These are phyloP conservation scores for Bubalus kerabau DNA, from an alignment of 2,113 vertebrate genomes.

Conservation along the genomic window DNA sequence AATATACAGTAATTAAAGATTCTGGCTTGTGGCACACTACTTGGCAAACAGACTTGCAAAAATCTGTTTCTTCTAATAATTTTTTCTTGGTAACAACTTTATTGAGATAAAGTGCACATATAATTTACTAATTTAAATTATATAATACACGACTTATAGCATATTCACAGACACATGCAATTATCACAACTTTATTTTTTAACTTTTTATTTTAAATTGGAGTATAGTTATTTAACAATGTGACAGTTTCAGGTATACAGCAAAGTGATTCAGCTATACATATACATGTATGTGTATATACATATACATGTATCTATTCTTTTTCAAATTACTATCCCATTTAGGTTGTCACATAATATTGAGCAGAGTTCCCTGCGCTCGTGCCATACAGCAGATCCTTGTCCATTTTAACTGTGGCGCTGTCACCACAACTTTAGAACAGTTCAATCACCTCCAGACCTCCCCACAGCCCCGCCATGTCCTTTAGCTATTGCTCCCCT, in stretches of 20 bases:
- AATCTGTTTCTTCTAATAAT: neutral
- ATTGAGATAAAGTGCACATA: neutral
- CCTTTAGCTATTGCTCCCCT: neutral
- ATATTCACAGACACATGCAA: neutral
- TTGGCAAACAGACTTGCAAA: neutral
- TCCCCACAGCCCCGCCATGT: neutral
- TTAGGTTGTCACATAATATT: neutral
- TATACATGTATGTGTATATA: too few relatives aligned
- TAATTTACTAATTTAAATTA: neutral
- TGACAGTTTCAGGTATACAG: neutral
- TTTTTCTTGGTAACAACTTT: neutral
- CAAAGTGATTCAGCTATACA: neutral
- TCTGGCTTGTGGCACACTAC: neutral
- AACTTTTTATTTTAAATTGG: neutral
- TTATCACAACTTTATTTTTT: neutral
- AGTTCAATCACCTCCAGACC: neutral
- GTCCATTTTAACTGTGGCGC: neutral
- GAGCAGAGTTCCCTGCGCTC: neutral
- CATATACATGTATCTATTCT: neutral
- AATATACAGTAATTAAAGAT: neutral
- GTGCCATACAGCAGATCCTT: neutral
- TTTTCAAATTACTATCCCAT: neutral
- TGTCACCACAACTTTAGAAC: neutral
- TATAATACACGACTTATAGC: neutral
- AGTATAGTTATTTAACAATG: neutral